These are phyloP conservation scores for Taurulus bubalis DNA, from an alignment of 2,113 vertebrate genomes.

Conservation along the genomic window DNA sequence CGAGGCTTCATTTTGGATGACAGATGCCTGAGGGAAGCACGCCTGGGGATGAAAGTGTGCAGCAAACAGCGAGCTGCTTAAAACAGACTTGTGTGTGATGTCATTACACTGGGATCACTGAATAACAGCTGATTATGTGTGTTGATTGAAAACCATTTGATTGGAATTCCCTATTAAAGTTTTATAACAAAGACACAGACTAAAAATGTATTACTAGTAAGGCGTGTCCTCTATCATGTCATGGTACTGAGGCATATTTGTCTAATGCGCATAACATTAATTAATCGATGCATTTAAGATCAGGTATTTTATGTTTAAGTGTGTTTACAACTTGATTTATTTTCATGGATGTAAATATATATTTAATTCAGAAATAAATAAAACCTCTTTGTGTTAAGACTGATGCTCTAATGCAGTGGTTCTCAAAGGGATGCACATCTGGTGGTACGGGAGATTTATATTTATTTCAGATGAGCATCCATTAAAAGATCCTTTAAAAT, in stretches of 20 bases:
- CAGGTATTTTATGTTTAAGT: background rate
- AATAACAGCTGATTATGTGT: constrained; percentile 28
- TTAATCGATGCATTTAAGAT: background rate
- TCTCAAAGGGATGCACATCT: too few species aligned
- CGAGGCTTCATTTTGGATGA: constrained; percentile 48
- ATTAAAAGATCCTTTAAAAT: too few species aligned
- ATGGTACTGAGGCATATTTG: background rate
- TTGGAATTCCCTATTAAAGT: constrained; percentile 4
- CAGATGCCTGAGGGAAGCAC: constrained; percentile 42
- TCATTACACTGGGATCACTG: constrained; percentile 17
- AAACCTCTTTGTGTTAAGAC: too few species aligned
- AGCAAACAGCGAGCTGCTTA: constrained; percentile 53
- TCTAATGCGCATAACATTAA: background rate
- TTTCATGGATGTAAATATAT: background rate
- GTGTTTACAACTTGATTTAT: background rate
- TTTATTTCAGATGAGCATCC: too few species aligned
- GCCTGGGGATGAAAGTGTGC: constrained; percentile 62
- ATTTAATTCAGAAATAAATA: too few species aligned
- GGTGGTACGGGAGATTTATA: too few species aligned
- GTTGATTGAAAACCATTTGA: background rate
- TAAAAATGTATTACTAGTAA: too few species aligned
- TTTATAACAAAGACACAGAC: background rate
- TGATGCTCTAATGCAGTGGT: too few species aligned
- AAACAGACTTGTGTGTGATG: constrained; percentile 46
- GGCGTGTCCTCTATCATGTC: background rate